A percentile compares a stretch with the other conserved stretches of the same genome.
These are phyloP conservation scores for Epinephelus malabaricus DNA, from an alignment of 2,797 vertebrate species.

Conservation along the genomic window DNA sequence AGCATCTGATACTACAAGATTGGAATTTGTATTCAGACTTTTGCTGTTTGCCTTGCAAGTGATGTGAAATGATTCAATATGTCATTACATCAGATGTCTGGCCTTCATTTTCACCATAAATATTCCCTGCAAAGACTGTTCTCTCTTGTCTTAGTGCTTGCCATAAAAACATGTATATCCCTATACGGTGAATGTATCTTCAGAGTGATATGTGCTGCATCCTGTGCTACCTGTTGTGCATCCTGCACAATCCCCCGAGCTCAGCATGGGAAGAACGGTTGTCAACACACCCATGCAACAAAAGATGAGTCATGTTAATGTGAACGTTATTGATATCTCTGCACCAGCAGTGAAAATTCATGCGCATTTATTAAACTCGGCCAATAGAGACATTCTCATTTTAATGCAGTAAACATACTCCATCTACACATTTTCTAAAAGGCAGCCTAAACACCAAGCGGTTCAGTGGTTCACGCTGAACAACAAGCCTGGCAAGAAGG, in stretches of 20 bases:
- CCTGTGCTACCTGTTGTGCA: background rate
- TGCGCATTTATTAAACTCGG: background rate
- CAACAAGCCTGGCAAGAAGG: conserved; percentile 14
- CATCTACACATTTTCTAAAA: conserved; percentile 15
- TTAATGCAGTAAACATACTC: conserved; percentile 16
- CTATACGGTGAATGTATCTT: background rate
- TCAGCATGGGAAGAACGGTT: background rate
- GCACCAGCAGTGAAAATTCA: background rate
- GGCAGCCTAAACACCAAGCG: conserved; percentile 13
- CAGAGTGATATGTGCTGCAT: conserved; percentile 14
- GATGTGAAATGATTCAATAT: conserved; percentile 47
- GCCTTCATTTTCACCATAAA: conserved; percentile 26
- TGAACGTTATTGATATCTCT: background rate
- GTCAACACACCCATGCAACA: background rate
- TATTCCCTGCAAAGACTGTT: conserved; percentile 31
- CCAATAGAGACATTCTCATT: conserved; percentile 18
- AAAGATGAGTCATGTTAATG: background rate
- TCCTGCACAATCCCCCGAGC: background rate
- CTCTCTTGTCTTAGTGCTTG: conserved; percentile 24
- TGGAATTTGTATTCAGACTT: conserved; percentile 35
- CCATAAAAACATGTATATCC: conserved; percentile 24
- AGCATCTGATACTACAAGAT: conserved; percentile 21
- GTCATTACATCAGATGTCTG: conserved; percentile 25
- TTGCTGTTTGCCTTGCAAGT: conserved; percentile 41
- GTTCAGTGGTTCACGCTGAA: conserved; percentile 6